A percentile compares a stretch with the other conserved stretches of the same genome.
Evolutionary conservation across 1,140 invertebrate genomes (phyloP).

Genomic region (Thaumatotibia leucotreta): DNA sequence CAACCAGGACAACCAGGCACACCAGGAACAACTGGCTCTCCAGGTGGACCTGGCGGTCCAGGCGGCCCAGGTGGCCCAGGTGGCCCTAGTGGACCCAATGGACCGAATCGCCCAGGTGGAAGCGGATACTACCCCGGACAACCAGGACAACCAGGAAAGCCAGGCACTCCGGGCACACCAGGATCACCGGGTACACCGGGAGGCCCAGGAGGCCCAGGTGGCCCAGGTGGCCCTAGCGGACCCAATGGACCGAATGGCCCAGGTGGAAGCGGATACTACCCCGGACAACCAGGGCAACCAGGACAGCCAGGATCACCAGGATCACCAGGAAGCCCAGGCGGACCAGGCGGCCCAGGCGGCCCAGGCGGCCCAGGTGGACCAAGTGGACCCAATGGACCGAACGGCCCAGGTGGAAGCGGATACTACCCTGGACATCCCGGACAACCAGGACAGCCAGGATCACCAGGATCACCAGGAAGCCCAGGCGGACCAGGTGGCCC

Average conservation of each 20-base stretch:
- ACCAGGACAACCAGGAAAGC: slow-evolving; percentile 28
- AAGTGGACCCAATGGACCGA: not conserved
- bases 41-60: slow-evolving; percentile 16
- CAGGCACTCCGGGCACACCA: slow-evolving; percentile 16
- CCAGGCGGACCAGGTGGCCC: not conserved
- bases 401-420: not conserved
- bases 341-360: slow-evolving; percentile 2
- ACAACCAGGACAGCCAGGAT: not conserved
- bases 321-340: slow-evolving; percentile 22
- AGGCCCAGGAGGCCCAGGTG: slow-evolving; percentile 16
- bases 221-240: not conserved
- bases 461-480: slow-evolving; percentile 3
- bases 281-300: slow-evolving; percentile 6
- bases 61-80: slow-evolving; percentile 24
- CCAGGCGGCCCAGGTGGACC: slow-evolving; percentile 15
- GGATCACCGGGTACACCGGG: slow-evolving; percentile 22
- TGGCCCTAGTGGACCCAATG: not conserved
- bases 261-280: slow-evolving; percentile 5
- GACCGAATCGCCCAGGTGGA: slow-evolving; percentile 24
- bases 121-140: slow-evolving; percentile 34
- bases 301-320: slow-evolving; percentile 21
- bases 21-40: slow-evolving; percentile 12
- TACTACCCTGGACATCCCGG: not conserved
- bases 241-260: not conserved
- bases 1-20: not conserved